A percentile compares a stretch with the other conserved stretches of the same genome.
These are phyloP conservation scores for Bubo scandiacus DNA, from an alignment of 2,113 vertebrate species.

Conservation along the genomic window DNA sequence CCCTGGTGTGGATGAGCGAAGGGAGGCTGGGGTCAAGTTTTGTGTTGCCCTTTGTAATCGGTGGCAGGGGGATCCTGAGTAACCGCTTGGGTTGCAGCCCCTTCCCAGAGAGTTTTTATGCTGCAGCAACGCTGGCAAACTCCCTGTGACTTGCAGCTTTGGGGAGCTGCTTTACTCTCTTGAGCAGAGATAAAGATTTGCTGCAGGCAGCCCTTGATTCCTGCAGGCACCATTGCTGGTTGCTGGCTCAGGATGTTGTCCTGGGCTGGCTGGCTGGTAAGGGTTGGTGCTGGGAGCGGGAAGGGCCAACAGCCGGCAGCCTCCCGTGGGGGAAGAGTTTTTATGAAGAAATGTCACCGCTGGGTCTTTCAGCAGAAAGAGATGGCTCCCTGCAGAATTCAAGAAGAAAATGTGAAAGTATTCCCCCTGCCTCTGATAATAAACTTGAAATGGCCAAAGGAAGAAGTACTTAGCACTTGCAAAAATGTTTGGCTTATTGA, in stretches of 20 bases:
- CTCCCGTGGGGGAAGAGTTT: neutral
- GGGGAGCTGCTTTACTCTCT: neutral
- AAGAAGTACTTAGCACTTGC: slow-evolving; percentile 15
- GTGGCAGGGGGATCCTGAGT: neutral
- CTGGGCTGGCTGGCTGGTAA: rapidly evolving
- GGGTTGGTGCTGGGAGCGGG: neutral
- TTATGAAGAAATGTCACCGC: neutral
- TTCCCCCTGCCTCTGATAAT: neutral
- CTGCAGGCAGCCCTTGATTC: neutral
- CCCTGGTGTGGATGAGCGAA: neutral
- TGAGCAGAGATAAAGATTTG: neutral
- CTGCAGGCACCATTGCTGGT: rapidly evolving
- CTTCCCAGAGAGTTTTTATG: neutral
- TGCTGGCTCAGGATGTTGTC: neutral
- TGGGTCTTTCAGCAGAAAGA: slow-evolving; percentile 9
- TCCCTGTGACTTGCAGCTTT: neutral
- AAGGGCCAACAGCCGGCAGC: rapidly evolving
- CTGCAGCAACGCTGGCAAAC: neutral
- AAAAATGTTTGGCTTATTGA: neutral
- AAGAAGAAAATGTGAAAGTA: neutral
- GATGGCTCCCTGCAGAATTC: neutral
- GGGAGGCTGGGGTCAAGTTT: neutral
- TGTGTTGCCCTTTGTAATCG: neutral
- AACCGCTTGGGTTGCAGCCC: rapidly evolving
- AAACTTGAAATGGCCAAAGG: slow-evolving; percentile 29